Base-by-base conservation (phyloP, 2,888 invertebrate genomes). In the Melinaea menophilus region DNA sequence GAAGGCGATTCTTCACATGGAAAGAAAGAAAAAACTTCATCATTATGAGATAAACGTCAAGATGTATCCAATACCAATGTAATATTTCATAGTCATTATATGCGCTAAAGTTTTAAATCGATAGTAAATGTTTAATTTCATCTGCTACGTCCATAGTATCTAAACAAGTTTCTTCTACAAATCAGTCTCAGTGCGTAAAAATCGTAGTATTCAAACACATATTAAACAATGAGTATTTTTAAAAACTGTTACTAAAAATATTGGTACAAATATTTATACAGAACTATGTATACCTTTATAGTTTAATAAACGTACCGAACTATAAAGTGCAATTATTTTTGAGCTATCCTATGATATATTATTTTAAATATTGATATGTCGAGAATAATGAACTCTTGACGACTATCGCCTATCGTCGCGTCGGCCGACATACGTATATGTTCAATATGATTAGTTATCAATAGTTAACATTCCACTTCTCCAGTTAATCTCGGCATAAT, bases 391-490 rank as follows among this genome's bases (percentile, higher is more conserved):
- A 22, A 22, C 22, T 22, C 22, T 22, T 22, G 22, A 22, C 1
- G 22, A 22, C 22, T 22, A 22, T 22, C 22, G 22, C 22, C 22
- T 22, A 22, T 22, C 22, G 22, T 22, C 22, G 22, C 22, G 22
- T 22, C 22, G 22, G 22, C 22, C 22, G 22, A 22, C 22, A 22
- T 22, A 22, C 22, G 22, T 22, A 22, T 22, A 22, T 22, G 22
- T 22, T 22, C 22, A 22, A 22, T 22, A 22, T 22, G 80, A 82
- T 85, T 83, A 83, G 81, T 84, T 79, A 75, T 75, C 72, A 75
- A 77, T 75, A 85, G 85, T 87, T 89, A 88, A 88, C 86, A 89
- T 89, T 88, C 87, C 87, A 85, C 86, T 86, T 86, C 86, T 85
- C 81, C 84, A 76, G 84, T 79, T 86, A 86, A 89, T 85, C 85